Evolutionary conservation across 1,140 invertebrate genomes (phyloP), one percentile per base, ranked within the genome.

Genomic region (Monomorium pharaonis): DNA sequence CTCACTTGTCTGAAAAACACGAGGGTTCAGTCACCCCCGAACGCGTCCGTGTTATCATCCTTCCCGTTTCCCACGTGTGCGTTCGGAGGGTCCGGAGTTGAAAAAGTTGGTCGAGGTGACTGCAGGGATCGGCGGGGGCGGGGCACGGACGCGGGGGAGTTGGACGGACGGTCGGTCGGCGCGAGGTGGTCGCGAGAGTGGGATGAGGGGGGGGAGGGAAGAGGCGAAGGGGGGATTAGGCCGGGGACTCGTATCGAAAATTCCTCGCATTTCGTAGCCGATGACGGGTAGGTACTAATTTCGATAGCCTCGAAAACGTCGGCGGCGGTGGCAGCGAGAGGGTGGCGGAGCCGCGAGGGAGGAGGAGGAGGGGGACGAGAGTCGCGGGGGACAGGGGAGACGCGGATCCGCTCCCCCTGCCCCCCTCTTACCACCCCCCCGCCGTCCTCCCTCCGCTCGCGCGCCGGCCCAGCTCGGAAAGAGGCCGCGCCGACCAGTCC

Each of bases 261-360:
- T 89, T 89, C 85, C 85, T 89, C 78, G 85, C 65, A 62, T 88
- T 86, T 88, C 88, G 86, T 83, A 81, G 69, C 75, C 74, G 86
- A 63, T 85, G 49, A 89, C 77, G 63, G 77, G 84, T 78, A 76
- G 87, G 85, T 89, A 89, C 88, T 89, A 89, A 89, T 89, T 89
- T 89, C 85, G 88, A 86, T 83, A 86, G 78, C 78, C 72, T 84
- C 83, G 72, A 84, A 84, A 84, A 81, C 77, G 80, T 86, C 81
- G 78, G n/a, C 72, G 78, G 42, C 72, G 47, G 85, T 75, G 33
- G 33, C n/a, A 63, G 70, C 58, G 78, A 78, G 78, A 81, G 44
- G 44, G 47, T 33, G 65, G 56, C 16, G 37, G 85, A 47, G 21
- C 16, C 67, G 54, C 16, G 12, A 70, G 27, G 75, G 7, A 10